phyloP scores from a whole-genome alignment of 2,888 invertebrate species.

The Ormyrus pomaceus region DNA sequence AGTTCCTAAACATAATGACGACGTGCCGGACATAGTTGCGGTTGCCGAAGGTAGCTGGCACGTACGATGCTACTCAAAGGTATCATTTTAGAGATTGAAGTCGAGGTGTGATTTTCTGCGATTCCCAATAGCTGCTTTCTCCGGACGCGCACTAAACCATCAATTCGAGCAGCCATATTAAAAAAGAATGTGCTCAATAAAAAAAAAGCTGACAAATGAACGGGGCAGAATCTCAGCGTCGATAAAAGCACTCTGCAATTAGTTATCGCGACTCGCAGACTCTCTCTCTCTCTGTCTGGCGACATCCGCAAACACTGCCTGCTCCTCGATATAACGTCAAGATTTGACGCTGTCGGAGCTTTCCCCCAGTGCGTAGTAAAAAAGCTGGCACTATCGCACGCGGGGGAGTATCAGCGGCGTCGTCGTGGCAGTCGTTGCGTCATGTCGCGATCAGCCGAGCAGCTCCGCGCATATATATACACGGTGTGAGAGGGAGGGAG shows the following conservation, averaged over 20 bases:
- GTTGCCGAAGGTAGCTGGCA: conserved; percentile 49
- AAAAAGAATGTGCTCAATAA: conserved; percentile 14
- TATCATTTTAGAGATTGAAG: conserved; percentile 62
- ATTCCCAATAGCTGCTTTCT: background rate
- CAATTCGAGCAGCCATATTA: no score
- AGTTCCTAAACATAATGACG: conserved; percentile 59
- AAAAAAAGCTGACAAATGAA: conserved; percentile 31
- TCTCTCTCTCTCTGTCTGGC: no score
- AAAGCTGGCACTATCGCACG: conserved; percentile 2
- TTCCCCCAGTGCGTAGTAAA: conserved; percentile 3
- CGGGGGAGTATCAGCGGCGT: conserved; percentile 14
- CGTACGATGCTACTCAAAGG: conserved; percentile 60
- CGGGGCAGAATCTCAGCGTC: background rate
- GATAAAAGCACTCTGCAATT: conserved; percentile 18
- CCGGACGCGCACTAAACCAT: no score
- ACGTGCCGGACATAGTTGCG: conserved; percentile 63
- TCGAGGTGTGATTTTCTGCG: conserved; percentile 19
- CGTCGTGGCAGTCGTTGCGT: conserved; percentile 28
- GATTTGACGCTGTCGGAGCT: conserved; percentile 35
- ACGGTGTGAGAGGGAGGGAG: background rate
- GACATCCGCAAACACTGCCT: conserved; percentile 28
- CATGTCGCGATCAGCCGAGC: conserved; percentile 13
- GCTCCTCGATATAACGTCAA: conserved; percentile 33
- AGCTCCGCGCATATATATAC: background rate
- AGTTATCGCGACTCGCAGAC: conserved; percentile 8